Conservation (phyloP, 2,888 invertebrate genomes). For the Balanococcus diminutus region DNA sequence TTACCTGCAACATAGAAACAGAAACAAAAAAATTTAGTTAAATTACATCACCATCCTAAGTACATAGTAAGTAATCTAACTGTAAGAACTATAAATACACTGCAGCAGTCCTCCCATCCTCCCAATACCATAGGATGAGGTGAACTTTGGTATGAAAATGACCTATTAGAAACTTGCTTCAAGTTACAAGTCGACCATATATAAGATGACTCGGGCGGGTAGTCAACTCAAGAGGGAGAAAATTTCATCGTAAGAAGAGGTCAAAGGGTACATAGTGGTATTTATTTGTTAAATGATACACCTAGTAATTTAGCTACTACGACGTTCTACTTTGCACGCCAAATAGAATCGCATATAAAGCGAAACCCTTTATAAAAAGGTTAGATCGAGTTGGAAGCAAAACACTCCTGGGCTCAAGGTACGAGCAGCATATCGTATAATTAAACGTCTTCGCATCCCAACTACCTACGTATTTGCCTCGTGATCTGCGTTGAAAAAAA, state of each 20-base stretch:
- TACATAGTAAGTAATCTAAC: not conserved
- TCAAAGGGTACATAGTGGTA: slow-evolving; percentile 26
- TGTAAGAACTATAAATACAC: not conserved
- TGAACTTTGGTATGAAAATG: slow-evolving; percentile 1
- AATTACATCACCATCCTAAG: not conserved
- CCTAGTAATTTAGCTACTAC: slow-evolving; percentile 32
- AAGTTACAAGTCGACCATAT: not conserved
- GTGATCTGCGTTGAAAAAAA: not conserved
- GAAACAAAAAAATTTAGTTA: not conserved
- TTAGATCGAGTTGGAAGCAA: not conserved
- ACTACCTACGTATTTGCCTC: not conserved
- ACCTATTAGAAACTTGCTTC: slow-evolving; percentile 14
- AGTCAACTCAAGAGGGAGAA: not conserved
- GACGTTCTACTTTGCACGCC: not conserved
- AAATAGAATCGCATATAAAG: not conserved
- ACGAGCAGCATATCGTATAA: not conserved
- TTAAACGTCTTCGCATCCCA: slow-evolving; percentile 12
- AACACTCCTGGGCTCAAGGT: not conserved
- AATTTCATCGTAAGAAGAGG: slow-evolving; percentile 18
- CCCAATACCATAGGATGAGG: not conserved
- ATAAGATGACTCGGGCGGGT: not conserved
- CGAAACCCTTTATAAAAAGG: slow-evolving; percentile 18
- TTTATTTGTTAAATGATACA: slow-evolving; percentile 43
- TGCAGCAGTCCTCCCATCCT: not conserved
- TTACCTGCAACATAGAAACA: slow-evolving; percentile 11